Conservation (phyloP, 2,888 invertebrate genomes). For the Coelopa pilipes region DNA sequence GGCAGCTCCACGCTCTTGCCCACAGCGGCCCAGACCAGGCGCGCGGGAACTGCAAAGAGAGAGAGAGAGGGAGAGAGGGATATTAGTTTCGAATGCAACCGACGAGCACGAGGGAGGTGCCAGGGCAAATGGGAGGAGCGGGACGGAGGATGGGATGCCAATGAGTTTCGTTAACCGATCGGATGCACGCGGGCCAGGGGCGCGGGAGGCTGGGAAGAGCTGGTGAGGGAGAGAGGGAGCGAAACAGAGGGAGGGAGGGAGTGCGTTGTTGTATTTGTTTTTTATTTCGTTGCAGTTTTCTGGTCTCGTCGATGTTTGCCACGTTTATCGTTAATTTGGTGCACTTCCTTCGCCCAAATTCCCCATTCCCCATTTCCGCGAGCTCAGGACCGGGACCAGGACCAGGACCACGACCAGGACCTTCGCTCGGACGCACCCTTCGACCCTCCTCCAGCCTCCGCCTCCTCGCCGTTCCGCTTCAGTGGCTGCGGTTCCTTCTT, state of each 20-base stretch:
- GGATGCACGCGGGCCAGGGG: too few relatives aligned
- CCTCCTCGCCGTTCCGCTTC: not conserved
- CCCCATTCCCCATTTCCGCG: too few relatives aligned
- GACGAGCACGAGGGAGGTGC: not conserved
- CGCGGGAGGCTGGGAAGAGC: too few relatives aligned
- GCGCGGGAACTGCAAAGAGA: conserved; percentile 73
- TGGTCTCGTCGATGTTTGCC: not conserved
- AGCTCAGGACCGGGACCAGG: too few relatives aligned
- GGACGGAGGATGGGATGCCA: not conserved
- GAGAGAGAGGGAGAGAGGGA: conserved; percentile 6
- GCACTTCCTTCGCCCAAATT: not conserved
- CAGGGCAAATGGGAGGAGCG: too few relatives aligned
- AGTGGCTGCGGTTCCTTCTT: not conserved
- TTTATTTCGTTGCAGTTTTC: not conserved
- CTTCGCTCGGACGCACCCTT: not conserved
- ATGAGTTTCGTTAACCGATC: conserved; percentile 16
- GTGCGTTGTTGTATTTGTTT: too few relatives aligned
- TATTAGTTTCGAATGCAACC: conserved; percentile 19
- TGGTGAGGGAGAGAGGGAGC: too few relatives aligned
- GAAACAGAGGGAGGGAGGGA: too few relatives aligned
- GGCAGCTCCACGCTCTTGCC: conserved; percentile 82
- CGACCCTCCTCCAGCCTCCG: too few relatives aligned
- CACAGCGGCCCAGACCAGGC: conserved; percentile 79
- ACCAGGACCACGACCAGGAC: too few relatives aligned
- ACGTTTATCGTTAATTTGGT: not conserved